phyloP scores from a whole-genome alignment of 1,140 invertebrate species.

The Hyles euphorbiae region DNA sequence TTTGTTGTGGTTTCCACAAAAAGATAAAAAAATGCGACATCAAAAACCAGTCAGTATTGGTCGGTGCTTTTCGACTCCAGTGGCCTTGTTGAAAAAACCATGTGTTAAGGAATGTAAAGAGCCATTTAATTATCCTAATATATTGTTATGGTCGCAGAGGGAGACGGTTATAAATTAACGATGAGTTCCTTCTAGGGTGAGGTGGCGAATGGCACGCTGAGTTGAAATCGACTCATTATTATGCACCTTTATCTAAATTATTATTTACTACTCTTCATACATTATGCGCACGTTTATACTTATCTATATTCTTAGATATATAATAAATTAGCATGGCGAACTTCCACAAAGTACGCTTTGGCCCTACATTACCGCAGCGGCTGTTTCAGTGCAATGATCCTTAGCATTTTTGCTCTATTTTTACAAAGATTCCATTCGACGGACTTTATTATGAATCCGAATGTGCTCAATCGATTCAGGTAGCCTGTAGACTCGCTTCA shows the following conservation, averaged over 20 bases:
- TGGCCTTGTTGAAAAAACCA: conserved; percentile 70
- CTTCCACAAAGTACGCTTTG: conserved; percentile 10
- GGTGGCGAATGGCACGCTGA: conserved; percentile 42
- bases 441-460: conserved; percentile 67
- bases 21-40: conserved; percentile 60
- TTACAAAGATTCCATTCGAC: conserved; percentile 57
- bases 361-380: conserved; percentile 48
- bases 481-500: conserved; percentile 57
- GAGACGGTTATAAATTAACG: conserved; percentile 44
- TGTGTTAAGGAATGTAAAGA: conserved; percentile 75
- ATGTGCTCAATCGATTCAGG: conserved; percentile 64
- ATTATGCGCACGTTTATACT: conserved; percentile 9
- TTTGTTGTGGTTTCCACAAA: conserved; percentile 67
- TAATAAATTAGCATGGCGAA: conserved; percentile 11
- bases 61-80: conserved; percentile 67
- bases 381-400: conserved; percentile 57
- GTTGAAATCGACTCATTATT: neutral
- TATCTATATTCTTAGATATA: too few relatives aligned
- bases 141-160: conserved; percentile 66
- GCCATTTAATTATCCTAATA: conserved; percentile 75
- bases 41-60: conserved; percentile 71
- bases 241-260: neutral
- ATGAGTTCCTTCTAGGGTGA: conserved; percentile 28
- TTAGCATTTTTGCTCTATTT: conserved; percentile 60
- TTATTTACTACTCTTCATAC: neutral